A percentile compares a stretch with the other conserved stretches of the same genome.
phyloP scores from a whole-genome alignment of 1,140 invertebrate species.

The Bombyx mandarina region DNA sequence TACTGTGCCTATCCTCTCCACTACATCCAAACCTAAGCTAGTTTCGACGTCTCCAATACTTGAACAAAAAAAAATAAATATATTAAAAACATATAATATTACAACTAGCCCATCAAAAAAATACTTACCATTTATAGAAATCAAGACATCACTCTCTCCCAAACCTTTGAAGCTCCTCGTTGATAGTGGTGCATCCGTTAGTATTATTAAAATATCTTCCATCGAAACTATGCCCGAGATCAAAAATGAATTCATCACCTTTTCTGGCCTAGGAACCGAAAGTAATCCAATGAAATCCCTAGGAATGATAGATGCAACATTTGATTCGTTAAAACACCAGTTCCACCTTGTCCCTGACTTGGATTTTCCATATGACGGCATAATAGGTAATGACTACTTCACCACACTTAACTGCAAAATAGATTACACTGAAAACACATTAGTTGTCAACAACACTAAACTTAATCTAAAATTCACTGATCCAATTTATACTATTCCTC shows the following conservation, averaged over 20 bases:
- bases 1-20: no score
- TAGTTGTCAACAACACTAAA: constrained; percentile 7
- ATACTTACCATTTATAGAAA: constrained; percentile 7
- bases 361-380: constrained; percentile 23
- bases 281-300: constrained; percentile 1
- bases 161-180: constrained; percentile 11
- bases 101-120: constrained; percentile 2
- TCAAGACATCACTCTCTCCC: constrained; percentile 5
- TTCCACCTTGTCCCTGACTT: constrained; percentile 19
- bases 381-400: constrained; percentile 21
- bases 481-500: constrained; percentile 18
- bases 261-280: not conserved
- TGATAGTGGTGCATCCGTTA: constrained; percentile 14
- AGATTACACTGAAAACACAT: constrained; percentile 14
- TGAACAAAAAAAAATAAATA: constrained; percentile 1
- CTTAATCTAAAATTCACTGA: constrained; percentile 17
- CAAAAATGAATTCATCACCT: not conserved
- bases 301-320: constrained; percentile 2
- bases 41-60: not conserved
- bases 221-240: constrained; percentile 1
- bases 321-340: constrained; percentile 4
- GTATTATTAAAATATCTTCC: constrained; percentile 9
- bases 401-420: constrained; percentile 13
- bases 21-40: no score
- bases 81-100: constrained; percentile 1